Base-by-base conservation (phyloP, 92 coral and sea anemone species). In the Montipora capitata region DNA sequence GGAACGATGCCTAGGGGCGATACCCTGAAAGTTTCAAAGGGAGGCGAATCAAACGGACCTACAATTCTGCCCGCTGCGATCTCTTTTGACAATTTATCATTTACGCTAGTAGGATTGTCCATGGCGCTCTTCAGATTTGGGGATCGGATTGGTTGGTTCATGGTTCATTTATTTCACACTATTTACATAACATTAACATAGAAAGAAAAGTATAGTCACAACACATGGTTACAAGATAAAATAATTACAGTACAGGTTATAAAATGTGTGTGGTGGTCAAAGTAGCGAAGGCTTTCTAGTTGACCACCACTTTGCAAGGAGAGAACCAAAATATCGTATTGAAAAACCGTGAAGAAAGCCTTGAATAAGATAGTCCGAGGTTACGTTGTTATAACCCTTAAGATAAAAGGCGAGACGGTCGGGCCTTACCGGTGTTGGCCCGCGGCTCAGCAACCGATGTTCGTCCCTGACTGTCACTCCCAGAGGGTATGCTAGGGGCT, bases 1-100 rank as follows among this genome's bases (percentile, higher is more conserved):
- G 89, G 93, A 42, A 88, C 87, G 2, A 92, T 82, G 18, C 95
- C 95, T 38, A 92, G 68, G 18, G 95, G 95, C 1, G 93, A 89
- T 13, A 92, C 73, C 4, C 83, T 41, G 74, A 89, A 89, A 12
- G 49, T 16, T 35, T 17, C 15, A 62, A 85, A 80, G 5, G 93
- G 93, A 7, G 91, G 93, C 2, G 61, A 45, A 5, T 63, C 9
- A 56, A 89, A 89, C 10, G 95, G 91, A 1, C 95, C 86, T 0
- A 81, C 93, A 11, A 89, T 49, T 11, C 93, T 15, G 41, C 64
- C 61, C 2, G 85, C 76, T 0, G 2, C 49, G 10, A 89, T 27
- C 49, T 88, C 87, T 35, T 82, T 82, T 10, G 45, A 13, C n/a
- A 82, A 15, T 35, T 86, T 86, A 7, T 49, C 45, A 48, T 42